Conservation (phyloP, 2,113 vertebrate species). For the Myotis brandtii region DNA sequence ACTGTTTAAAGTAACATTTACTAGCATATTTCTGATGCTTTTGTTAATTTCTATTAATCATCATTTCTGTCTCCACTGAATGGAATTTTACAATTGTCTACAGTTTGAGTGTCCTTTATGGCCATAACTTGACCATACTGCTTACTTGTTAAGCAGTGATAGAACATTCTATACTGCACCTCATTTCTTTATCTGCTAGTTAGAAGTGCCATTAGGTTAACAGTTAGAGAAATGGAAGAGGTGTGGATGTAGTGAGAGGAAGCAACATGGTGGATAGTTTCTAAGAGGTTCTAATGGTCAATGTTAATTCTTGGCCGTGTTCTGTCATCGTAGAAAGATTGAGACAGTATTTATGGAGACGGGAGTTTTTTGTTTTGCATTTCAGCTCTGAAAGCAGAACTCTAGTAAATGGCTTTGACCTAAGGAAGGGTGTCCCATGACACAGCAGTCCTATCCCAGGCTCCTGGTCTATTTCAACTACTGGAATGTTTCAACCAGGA, state of each 20-base stretch:
- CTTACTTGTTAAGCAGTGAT: neutral
- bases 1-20: constrained; percentile 10
- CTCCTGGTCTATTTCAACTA: neutral
- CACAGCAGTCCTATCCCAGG: neutral
- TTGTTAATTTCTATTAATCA: neutral
- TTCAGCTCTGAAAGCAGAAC: constrained; percentile 10
- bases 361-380: neutral
- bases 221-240: neutral
- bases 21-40: neutral
- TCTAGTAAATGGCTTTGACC: neutral
- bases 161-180: neutral
- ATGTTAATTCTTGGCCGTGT: neutral
- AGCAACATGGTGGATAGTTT: neutral
- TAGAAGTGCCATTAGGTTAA: neutral
- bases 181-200: constrained; percentile 26
- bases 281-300: neutral
- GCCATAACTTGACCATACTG: neutral
- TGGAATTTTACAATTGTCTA: neutral
- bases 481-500: neutral
- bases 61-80: neutral
- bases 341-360: neutral
- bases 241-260: neutral
- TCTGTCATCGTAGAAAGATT: neutral
- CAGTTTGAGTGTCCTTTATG: neutral
- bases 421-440: neutral